Base-by-base conservation (phyloP, 2,113 vertebrate genomes). In the Semicossyphus pulcher region DNA sequence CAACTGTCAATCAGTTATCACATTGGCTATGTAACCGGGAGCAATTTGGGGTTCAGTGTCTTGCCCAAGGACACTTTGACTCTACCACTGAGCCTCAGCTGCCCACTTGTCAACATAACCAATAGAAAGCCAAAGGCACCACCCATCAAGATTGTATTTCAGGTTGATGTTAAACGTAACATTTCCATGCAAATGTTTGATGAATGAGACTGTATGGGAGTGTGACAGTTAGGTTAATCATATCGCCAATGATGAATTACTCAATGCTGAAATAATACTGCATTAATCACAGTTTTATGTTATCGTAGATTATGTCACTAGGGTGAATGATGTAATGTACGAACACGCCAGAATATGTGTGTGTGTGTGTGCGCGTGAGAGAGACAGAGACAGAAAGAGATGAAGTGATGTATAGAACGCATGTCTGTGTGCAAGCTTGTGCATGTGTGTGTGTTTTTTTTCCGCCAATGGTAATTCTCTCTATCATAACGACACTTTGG, bases 201-300 rank as follows among this genome's bases (percentile, higher is more conserved):
- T 85, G 72, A 85, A 92, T 92, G 86, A 85, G 84, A 79, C 57
- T 54, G 66, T 82, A 78, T 49, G 53, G 6, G 14, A 48, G 45
- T 52, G 76, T 90, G 90, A 86, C 90, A 88, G 63, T 88, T 85
- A 81, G 88, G 74, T 85, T 88, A 90, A 89, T 92, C 87, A 88
- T 82, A 85, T 78, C 18, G 53, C 49, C 75, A 54, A 70, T 92
- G 90, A 89, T 89, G 63, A 86, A 90, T 89, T 78, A 74, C 87
- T 15, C 32, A 86, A 88, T 83, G 82, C 82, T 84, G 54, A 81
- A 81, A 81, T 81, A 84, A 86, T 83, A 81, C 74, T 26, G 58
- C 81, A 87, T 86, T 83, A 86, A 88, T 90, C 80, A 60, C 65
- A 70, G 63, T 84, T 87, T 83, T 86, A 76, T 86, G 80, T 75